Conservation (phyloP, 2,113 vertebrate species). For the Tinamus guttatus region DNA sequence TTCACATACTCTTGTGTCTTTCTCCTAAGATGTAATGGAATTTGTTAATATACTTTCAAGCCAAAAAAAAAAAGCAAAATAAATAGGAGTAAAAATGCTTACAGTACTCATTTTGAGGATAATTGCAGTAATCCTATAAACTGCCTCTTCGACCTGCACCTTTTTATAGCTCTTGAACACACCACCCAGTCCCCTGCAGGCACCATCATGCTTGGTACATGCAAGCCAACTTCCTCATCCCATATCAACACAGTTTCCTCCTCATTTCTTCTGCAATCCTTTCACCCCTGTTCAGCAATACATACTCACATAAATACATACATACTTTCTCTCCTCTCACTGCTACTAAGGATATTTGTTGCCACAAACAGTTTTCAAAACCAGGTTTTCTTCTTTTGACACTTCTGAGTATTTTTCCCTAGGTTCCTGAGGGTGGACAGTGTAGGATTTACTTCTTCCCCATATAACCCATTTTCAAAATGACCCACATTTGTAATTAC, state of each 20-base stretch:
- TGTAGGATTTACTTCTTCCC: no score
- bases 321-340: not conserved
- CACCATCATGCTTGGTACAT: not conserved
- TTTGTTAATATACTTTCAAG: not conserved
- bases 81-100: not conserved
- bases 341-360: not conserved
- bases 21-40: conserved; percentile 81
- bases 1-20: conserved; percentile 95
- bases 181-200: not conserved
- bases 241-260: not conserved
- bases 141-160: not conserved
- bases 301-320: not conserved
- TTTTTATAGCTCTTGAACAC: not conserved
- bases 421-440: no score
- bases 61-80: not conserved
- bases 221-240: not conserved
- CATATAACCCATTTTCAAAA: not conserved
- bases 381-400: not conserved
- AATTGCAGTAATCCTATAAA: not conserved
- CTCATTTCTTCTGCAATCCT: not conserved
- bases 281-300: not conserved
- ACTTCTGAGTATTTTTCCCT: not conserved
- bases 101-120: not conserved
- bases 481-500: not conserved
- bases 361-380: not conserved